Evolutionary conservation across 2,888 invertebrate genomes (phyloP), one percentile per base, ranked within the genome.

Genomic region (Thalpophila matura): DNA sequence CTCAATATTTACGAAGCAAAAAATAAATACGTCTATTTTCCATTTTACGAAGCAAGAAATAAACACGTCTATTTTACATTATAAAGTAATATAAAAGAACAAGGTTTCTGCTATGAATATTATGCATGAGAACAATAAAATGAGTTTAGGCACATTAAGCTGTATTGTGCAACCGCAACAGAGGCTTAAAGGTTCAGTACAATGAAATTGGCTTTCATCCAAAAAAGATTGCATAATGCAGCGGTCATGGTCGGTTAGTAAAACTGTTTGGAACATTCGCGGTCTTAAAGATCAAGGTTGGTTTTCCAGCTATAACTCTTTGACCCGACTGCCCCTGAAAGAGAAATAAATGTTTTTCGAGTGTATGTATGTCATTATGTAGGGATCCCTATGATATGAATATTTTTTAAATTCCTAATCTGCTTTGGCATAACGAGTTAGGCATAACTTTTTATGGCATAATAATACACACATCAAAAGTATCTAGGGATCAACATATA

Each of bases 121-220:
- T 66, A 49, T 49, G 55, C 43, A 45, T 38, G 12, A 1, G 10
- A 31, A 22, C 26, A 18, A 35, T 73, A 73, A 67, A 67, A 51
- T 27, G 27, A 16, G 27, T 35, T 50, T 29, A 47, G 22, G 12
- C 37, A 55, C 49, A 42, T 38, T 40, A 29, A 68, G 42, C 54
- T 26, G 49, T 59, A 50, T 43, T 69, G 53, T 18, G 27, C 6
- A 24, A 37, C 31, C 20, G 51, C 47, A 53, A 70, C 43, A 56
- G 7, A 38, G 31, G 16, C 50, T 27, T 29, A 10, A 50, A 33
- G 14, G n/a, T 51, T 40, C n/a, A 5, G 35, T n/a, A 26, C 26
- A 68, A 9, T 33, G 6, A 54, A 46, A 42, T 65, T 73, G 73
- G 77, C 65, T 56, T 4, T 6, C 22, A 18, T 50, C 77, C 73